Evolutionary conservation across 2,113 vertebrate genomes (phyloP).

Genomic region (Arothron firmamentum): DNA sequence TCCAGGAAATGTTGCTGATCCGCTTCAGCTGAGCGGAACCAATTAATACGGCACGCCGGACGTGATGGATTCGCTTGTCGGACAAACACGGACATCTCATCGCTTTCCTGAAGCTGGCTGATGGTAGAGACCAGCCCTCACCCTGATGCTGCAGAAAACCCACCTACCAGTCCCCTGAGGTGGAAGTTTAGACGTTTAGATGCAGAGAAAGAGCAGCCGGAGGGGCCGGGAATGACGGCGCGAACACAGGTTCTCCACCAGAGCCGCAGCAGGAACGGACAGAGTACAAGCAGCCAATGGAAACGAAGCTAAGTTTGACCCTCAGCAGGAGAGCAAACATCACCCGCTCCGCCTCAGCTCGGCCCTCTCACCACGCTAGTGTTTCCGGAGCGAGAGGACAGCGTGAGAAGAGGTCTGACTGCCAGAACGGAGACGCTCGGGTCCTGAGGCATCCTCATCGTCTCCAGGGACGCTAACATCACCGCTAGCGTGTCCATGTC

Average conservation of each 20-base stretch:
- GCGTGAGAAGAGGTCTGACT: no score
- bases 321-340: not conserved
- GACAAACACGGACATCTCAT: conserved; percentile 40
- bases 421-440: no score
- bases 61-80: conserved; percentile 66
- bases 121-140: conserved; percentile 24
- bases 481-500: no score
- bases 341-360: not conserved
- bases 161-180: conserved; percentile 38
- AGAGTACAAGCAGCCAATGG: conserved; percentile 2
- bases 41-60: conserved; percentile 75
- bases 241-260: not conserved
- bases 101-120: conserved; percentile 38
- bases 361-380: no score
- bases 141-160: conserved; percentile 22
- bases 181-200: conserved; percentile 15
- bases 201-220: no score
- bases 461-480: no score
- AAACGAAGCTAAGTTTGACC: conserved; percentile 30
- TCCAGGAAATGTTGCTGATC: conserved; percentile 62
- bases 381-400: no score
- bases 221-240: no score
- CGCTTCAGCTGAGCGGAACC: conserved; percentile 73
- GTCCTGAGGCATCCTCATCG: no score
- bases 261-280: no score